These are phyloP conservation scores for Chesias legatella DNA, from an alignment of 2,888 invertebrate species.

Conservation along the genomic window DNA sequence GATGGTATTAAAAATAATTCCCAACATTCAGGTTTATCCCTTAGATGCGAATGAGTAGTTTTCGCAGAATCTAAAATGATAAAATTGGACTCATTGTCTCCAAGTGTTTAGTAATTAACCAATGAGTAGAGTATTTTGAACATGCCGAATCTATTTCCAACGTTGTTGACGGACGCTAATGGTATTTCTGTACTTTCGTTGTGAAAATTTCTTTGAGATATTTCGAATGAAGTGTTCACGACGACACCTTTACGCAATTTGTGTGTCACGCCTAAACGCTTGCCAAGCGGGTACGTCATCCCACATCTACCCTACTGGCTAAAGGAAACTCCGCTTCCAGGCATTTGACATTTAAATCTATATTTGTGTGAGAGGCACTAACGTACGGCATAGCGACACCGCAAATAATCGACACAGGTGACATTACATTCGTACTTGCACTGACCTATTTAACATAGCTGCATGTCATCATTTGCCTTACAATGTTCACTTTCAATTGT, in stretches of 20 bases:
- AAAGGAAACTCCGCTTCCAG: constrained; percentile 53
- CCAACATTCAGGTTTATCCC: too few relatives aligned
- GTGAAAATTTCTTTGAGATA: constrained; percentile 60
- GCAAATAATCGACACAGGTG: constrained; percentile 39
- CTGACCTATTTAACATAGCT: constrained; percentile 53
- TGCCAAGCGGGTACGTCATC: constrained; percentile 69
- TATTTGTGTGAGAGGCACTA: constrained; percentile 40
- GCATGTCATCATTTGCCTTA: constrained; percentile 21
- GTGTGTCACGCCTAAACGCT: constrained; percentile 65
- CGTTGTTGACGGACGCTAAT: constrained; percentile 62
- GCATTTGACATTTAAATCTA: constrained; percentile 51
- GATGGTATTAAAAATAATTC: too few relatives aligned
- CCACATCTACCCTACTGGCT: constrained; percentile 47
- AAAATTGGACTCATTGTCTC: constrained; percentile 2
- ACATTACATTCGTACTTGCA: constrained; percentile 38
- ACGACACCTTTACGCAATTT: constrained; percentile 75
- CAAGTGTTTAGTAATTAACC: constrained; percentile 15
- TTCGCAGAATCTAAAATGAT: too few relatives aligned
- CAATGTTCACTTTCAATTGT: constrained; percentile 12
- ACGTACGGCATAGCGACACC: constrained; percentile 20
- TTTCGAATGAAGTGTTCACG: constrained; percentile 65
- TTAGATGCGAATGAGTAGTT: too few relatives aligned
- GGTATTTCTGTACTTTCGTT: constrained; percentile 67
- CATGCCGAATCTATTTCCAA: constrained; percentile 47
- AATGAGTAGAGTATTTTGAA: constrained; percentile 42